Percentiles rank a stretch among this genome's conserved stretches.
phyloP scores from a whole-genome alignment of 2,888 invertebrate species.

The Caenorhabditis sp. region DNA sequence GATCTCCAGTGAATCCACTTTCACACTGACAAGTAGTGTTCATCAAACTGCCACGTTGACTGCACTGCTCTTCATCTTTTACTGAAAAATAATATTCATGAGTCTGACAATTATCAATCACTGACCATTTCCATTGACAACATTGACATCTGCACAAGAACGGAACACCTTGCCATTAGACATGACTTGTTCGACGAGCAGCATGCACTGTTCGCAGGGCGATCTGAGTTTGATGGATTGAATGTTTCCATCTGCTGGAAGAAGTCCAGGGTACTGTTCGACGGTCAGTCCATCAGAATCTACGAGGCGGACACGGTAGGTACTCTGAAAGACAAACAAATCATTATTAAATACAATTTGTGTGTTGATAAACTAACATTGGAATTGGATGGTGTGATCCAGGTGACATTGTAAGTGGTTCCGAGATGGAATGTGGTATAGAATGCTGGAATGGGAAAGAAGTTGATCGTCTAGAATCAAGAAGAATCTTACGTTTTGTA shows the following conservation, averaged over 20 bases:
- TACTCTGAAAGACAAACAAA: constrained; percentile 65
- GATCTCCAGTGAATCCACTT: constrained; percentile 88
- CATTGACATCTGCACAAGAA: constrained; percentile 92
- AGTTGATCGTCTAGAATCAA: not conserved
- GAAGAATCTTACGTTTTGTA: constrained; percentile 57
- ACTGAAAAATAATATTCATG: constrained; percentile 29
- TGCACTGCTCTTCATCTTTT: constrained; percentile 88
- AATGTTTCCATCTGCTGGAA: not conserved
- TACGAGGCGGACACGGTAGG: constrained; percentile 72
- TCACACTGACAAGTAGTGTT: constrained; percentile 82
- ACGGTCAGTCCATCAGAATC: constrained; percentile 71
- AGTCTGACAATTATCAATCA: too few relatives aligned
- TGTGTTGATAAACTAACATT: constrained; percentile 21
- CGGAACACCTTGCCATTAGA: constrained; percentile 93
- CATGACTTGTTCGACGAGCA: constrained; percentile 91
- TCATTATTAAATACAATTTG: too few relatives aligned
- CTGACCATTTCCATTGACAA: constrained; percentile 56
- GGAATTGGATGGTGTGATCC: constrained; percentile 34
- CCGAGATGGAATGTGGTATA: constrained; percentile 68
- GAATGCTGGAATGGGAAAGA: constrained; percentile 63
- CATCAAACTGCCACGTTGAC: constrained; percentile 87
- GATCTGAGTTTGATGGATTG: constrained; percentile 23
- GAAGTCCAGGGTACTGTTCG: constrained; percentile 64
- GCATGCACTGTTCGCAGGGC: constrained; percentile 87
- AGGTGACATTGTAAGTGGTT: constrained; percentile 64